phyloP scores from a whole-genome alignment of 1,140 invertebrate genomes.

The Stenopsyche tienmushanensis region DNA sequence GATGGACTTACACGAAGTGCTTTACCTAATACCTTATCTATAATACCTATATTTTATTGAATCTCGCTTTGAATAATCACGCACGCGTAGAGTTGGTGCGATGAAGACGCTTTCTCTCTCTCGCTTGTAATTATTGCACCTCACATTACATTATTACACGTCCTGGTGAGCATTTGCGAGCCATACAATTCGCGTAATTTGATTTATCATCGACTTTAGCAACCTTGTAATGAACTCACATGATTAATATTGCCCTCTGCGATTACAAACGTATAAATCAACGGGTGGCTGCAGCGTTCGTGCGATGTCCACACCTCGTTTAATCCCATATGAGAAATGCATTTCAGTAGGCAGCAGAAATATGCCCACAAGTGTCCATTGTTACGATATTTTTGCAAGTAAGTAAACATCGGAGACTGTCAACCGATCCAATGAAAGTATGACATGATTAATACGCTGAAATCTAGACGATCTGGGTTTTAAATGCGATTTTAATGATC shows the following conservation, averaged over 20 bases:
- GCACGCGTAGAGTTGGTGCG: too few species aligned
- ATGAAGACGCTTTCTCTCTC: too few species aligned
- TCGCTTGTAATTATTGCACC: too few species aligned
- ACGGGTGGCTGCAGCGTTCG: neutral
- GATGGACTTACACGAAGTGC: neutral
- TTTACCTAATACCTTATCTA: neutral
- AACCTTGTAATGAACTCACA: neutral
- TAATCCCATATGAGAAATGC: neutral
- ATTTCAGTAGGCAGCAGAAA: neutral
- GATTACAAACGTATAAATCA: neutral
- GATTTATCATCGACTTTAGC: neutral
- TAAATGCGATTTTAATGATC: too few species aligned
- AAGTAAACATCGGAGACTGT: too few species aligned
- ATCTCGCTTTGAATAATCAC: too few species aligned
- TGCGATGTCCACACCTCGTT: neutral
- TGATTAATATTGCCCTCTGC: neutral
- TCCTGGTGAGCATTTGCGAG: too few species aligned
- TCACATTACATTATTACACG: too few species aligned
- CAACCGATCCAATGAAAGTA: too few species aligned
- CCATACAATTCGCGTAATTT: neutral
- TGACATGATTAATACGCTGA: too few species aligned
- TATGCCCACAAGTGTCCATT: neutral
- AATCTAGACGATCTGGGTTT: too few species aligned
- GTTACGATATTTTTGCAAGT: neutral
- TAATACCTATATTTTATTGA: neutral